phyloP scores from a whole-genome alignment of 2,113 vertebrate genomes.

The Phainopepla nitens region DNA sequence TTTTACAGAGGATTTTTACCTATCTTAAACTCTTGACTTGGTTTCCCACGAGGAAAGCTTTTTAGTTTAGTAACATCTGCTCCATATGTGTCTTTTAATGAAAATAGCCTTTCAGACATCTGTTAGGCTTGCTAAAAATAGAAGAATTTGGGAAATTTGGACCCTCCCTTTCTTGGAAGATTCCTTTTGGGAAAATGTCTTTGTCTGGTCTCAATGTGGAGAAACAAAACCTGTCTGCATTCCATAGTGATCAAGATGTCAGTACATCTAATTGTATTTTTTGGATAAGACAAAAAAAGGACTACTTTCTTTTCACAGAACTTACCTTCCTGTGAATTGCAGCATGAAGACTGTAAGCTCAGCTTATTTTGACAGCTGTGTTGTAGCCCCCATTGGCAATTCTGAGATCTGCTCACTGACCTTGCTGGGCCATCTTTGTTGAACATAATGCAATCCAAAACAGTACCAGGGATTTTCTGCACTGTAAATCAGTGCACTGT shows the following conservation, averaged over 20 bases:
- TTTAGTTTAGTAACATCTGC: background rate
- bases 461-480: background rate
- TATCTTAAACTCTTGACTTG: background rate
- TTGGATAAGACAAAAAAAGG: background rate
- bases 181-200: background rate
- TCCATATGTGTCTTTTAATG: conserved; percentile 18
- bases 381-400: background rate
- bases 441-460: background rate
- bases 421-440: background rate
- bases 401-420: background rate
- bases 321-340: background rate
- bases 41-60: background rate
- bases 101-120: background rate
- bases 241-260: background rate
- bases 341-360: background rate
- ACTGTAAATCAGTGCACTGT: background rate
- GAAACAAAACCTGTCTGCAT: background rate
- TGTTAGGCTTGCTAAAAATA: background rate
- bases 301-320: background rate
- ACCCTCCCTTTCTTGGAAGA: background rate
- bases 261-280: background rate
- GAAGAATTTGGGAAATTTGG: background rate
- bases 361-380: background rate
- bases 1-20: background rate
- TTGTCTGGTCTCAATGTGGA: background rate